Evolutionary conservation across 2,113 vertebrate genomes (phyloP).

Genomic region (Corythornis cristatus): DNA sequence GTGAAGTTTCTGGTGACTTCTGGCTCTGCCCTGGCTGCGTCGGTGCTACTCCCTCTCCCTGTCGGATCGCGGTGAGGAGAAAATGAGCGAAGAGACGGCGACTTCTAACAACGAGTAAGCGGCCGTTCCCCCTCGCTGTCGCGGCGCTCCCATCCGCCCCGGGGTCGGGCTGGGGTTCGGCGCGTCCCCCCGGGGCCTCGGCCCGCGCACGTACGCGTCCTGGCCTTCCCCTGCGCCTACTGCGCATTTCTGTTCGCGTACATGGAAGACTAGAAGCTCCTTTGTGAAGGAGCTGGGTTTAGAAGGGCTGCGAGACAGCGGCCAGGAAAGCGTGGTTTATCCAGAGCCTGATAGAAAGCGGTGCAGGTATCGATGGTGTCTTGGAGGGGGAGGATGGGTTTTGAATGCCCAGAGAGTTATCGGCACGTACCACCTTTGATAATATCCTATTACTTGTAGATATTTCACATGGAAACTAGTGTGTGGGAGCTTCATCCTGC

Average conservation of each 20-base stretch:
- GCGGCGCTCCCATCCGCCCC: background rate
- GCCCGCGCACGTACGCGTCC: background rate
- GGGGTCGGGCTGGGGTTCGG: background rate
- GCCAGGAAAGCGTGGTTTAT: background rate
- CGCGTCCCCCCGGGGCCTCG: background rate
- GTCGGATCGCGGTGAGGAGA: constrained; percentile 92
- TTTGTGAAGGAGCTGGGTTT: background rate
- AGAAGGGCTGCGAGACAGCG: background rate
- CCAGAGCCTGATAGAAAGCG: background rate
- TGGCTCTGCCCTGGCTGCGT: constrained; percentile 81
- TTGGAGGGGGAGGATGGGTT: background rate
- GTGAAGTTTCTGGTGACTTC: constrained; percentile 79
- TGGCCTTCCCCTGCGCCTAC: background rate
- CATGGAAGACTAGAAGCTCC: background rate
- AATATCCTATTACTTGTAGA: constrained; percentile 46
- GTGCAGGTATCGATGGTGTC: background rate
- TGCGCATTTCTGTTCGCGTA: constrained; percentile 14
- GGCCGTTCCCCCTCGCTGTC: background rate
- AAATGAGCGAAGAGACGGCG: constrained; percentile 99
- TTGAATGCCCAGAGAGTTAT: background rate
- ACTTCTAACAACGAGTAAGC: constrained; percentile 97
- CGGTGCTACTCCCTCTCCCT: constrained; percentile 83
- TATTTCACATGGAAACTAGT: constrained; percentile 69
- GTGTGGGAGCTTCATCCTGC: constrained; percentile 78
- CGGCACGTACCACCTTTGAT: constrained; percentile 8